Evolutionary conservation across 2,888 invertebrate species (phyloP).

Genomic region (Cybosia mesomella): DNA sequence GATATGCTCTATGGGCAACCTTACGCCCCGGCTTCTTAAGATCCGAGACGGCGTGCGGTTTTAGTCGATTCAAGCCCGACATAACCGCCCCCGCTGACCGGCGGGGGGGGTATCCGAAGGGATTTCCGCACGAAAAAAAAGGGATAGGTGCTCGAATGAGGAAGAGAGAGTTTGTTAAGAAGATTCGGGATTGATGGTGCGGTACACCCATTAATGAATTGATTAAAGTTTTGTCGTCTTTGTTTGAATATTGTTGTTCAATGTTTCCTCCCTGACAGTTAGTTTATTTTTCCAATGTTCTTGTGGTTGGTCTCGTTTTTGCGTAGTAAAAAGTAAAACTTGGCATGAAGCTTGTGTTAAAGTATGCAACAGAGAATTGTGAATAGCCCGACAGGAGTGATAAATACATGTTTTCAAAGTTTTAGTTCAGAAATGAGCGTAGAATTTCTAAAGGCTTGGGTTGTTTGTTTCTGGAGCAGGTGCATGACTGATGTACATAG

Average conservation of each 20-base stretch:
- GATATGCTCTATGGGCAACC: no score
- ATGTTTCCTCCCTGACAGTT: slow-evolving; percentile 25
- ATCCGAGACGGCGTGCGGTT: no score
- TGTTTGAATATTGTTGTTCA: background rate
- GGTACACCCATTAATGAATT: background rate
- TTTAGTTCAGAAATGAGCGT: slow-evolving; percentile 31
- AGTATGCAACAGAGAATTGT: slow-evolving; percentile 40
- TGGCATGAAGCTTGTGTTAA: slow-evolving; percentile 23
- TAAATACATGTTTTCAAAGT: slow-evolving; percentile 45
- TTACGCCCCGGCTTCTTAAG: no score
- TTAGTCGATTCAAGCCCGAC: no score
- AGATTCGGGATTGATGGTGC: background rate
- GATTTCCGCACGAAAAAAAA: no score
- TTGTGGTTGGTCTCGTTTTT: slow-evolving; percentile 28
- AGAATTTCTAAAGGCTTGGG: slow-evolving; percentile 15
- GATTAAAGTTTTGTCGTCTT: background rate
- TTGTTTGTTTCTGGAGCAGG: slow-evolving; percentile 12
- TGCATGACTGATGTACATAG: slow-evolving; percentile 10
- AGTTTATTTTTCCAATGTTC: slow-evolving; percentile 19
- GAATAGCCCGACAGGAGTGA: slow-evolving; percentile 36
- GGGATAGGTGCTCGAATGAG: no score
- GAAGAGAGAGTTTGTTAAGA: no score
- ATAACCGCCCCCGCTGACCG: no score
- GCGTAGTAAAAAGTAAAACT: slow-evolving; percentile 37
- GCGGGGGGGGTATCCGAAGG: no score